Evolutionary conservation across 2,113 vertebrate genomes (phyloP).

Genomic region (Gymnogyps californianus): DNA sequence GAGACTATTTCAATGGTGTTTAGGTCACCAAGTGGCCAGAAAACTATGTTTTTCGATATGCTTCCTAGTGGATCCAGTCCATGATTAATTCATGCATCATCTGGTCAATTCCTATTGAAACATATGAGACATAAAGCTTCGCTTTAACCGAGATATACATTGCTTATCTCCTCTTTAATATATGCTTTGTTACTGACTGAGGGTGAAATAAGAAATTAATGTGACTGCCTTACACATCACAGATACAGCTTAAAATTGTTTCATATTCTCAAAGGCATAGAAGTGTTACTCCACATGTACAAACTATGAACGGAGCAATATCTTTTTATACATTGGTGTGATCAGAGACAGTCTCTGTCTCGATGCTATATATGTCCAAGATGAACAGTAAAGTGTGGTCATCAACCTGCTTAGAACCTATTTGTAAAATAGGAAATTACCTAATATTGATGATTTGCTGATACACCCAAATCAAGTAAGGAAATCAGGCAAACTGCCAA

Average conservation of each 20-base stretch:
- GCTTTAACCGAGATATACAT: neutral
- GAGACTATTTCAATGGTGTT: neutral
- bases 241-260: neutral
- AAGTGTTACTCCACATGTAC: neutral
- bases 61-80: neutral
- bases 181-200: neutral
- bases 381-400: neutral
- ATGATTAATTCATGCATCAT: neutral
- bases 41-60: neutral
- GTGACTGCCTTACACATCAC: neutral
- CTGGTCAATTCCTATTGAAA: neutral
- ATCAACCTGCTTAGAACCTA: neutral
- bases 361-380: neutral
- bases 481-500: neutral
- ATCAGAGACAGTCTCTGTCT: neutral
- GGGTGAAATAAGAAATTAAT: neutral
- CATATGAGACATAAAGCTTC: neutral
- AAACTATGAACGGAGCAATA: accelerated
- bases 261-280: neutral
- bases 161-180: neutral
- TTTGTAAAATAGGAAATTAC: neutral
- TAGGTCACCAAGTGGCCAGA: neutral
- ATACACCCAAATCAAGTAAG: neutral
- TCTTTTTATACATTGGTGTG: neutral
- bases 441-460: neutral